Evolutionary conservation across 1,140 invertebrate species (phyloP), one percentile per base, ranked within the genome.

Genomic region (Papilio aristodemus): DNA sequence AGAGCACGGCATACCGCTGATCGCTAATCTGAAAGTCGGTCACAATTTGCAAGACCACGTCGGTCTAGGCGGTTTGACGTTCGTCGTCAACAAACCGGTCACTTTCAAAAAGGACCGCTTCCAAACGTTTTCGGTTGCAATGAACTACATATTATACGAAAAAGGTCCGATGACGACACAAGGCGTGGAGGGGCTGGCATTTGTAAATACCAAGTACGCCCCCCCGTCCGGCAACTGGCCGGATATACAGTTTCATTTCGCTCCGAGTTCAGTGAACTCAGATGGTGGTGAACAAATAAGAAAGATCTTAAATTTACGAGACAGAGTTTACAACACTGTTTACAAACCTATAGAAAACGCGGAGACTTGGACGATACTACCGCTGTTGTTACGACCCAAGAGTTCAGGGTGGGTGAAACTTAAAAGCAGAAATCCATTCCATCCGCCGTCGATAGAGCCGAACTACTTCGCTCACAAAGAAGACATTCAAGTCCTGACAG

Each of bases 31-130:
- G 0, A 94, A 95, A 80, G 96, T 97, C 0, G 96, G 96, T 11
- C 93, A 96, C 72, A 97, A 97, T 79, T 91, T 97, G 22, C 96
- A 97, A 83, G 96, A 97, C 74, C 96, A 97, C 81, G 95, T 97
- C 0, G 96, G 96, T 0, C 84, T 97, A 0, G 96, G 96, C 3
- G 96, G 96, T 0, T 81, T 97, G 7, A 96, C 96, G 9, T 97
- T 97, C 75, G 88, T 96, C 1, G 92, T 97, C 0, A 94, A 97
- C 81, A 94, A 96, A 39, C 95, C 96, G 0, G 91, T 97, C 6
- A 96, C 95, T 0, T 94, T 97, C 60, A 96, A 94, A 58, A 96
- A 95, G 70, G 93, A 93, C 9, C 93, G 96, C 46, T 97, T 95
- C 74, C 95, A 97, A 86, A 95, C 94, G 0, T 90, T 96, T 6